Base-by-base conservation (phyloP, 2,113 vertebrate genomes). In the Fregata magnificens region DNA sequence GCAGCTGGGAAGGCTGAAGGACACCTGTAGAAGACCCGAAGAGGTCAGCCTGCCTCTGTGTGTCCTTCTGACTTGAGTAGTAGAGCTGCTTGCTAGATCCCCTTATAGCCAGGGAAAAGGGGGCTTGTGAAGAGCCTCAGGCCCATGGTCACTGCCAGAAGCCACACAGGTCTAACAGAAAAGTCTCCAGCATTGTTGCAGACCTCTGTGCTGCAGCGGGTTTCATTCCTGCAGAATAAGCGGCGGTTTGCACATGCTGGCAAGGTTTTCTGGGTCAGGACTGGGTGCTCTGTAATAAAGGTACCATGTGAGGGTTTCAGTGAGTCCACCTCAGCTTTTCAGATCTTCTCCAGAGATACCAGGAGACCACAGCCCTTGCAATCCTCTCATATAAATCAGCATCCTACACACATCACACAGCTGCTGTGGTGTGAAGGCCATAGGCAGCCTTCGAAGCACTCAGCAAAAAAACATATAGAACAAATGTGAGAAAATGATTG, bases 31-130 rank as follows among this genome's bases (percentile, higher is more conserved):
- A 90, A 34, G 13, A 55, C 9, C 11, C 3, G 5, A 11, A 17
- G 1, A 42, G 5, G 8, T 49, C 0, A 0, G 5, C 32, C 36
- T 76, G 3, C 28, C 20, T 85, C 53, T 32, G 2, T 44, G 18
- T 67, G 38, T 74, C 62, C 40, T 59, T 83, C 32, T 86, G 29
- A 32, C 6, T 26, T 52, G 18, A 5, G 12, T 16, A 31, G 24
- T 16, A 40, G 28, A 25, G 40, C 36, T 78, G 32, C 26, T 78
- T 81, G 22, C 20, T 82, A 58, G 24, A 71, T 44, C 17, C 16
- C 32, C 13, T 42, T 42, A 9, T 10, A 71, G 2, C 31, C 50
- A 59, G 7, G 50, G 34, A 38, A 62, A 65, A 66, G 3, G 13
- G 16, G 7, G 19, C 13, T 71, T 67, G 15, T 38, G 59, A 62